Evolutionary conservation across 2,113 vertebrate species (phyloP).

Genomic region (Mungos mungo): DNA sequence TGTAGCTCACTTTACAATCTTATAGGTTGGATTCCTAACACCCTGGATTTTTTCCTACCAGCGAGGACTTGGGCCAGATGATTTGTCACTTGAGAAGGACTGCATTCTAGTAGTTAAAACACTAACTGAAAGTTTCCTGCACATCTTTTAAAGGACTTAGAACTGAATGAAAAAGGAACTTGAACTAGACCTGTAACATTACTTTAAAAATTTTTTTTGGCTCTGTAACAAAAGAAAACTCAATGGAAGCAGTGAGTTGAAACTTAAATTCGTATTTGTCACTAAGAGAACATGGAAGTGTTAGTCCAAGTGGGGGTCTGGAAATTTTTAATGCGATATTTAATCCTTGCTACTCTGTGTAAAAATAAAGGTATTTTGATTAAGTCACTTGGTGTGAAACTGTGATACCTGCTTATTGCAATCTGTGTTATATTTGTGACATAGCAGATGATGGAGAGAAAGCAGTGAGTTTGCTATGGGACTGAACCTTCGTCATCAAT

Average conservation of each 20-base stretch:
- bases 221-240: neutral
- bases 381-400: neutral
- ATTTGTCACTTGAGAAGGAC: neutral
- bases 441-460: neutral
- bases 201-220: neutral
- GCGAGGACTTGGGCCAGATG: neutral
- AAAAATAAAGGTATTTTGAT: constrained; percentile 52
- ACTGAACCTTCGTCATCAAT: neutral
- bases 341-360: neutral
- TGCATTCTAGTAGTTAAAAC: neutral
- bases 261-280: neutral
- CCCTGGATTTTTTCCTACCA: neutral
- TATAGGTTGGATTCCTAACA: neutral
- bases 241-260: neutral
- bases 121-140: neutral
- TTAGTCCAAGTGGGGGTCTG: neutral
- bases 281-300: neutral
- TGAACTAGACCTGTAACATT: neutral
- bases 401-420: neutral
- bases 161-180: neutral
- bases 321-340: neutral
- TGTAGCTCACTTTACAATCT: neutral
- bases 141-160: neutral
- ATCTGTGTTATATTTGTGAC: neutral
- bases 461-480: neutral